Evolutionary conservation across 2,888 invertebrate species (phyloP).

Genomic region (Lithosia quadra): DNA sequence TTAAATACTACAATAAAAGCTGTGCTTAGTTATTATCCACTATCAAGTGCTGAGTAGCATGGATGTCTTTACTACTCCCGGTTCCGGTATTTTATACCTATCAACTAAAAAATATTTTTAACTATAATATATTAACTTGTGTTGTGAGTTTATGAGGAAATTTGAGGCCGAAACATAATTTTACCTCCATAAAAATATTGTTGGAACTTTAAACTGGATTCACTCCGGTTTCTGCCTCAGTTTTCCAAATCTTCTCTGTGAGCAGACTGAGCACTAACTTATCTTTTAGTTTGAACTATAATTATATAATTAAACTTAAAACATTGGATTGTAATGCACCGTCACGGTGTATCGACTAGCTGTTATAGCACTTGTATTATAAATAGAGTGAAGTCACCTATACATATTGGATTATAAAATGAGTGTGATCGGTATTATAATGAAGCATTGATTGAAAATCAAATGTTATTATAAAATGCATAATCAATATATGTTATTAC

Average conservation of each 20-base stretch:
- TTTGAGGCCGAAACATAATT: too few relatives aligned
- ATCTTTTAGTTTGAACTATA: not conserved
- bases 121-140: too few relatives aligned
- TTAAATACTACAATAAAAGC: too few relatives aligned
- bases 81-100: too few relatives aligned
- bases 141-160: too few relatives aligned
- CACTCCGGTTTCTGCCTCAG: not conserved
- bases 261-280: not conserved
- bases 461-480: not conserved
- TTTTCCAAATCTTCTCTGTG: not conserved
- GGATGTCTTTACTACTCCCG: too few relatives aligned
- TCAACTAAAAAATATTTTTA: too few relatives aligned
- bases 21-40: too few relatives aligned
- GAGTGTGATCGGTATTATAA: not conserved
- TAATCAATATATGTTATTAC: not conserved
- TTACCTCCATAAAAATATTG: not conserved
- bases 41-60: too few relatives aligned
- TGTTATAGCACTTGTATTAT: not conserved
- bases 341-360: not conserved
- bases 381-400: constrained; percentile 11
- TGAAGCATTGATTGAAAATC: not conserved
- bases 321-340: not conserved
- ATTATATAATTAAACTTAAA: not conserved
- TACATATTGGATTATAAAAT: constrained; percentile 7
- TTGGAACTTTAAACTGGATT: not conserved